Conservation (phyloP, 2,888 invertebrate genomes). For the Polymixis flavicincta region DNA sequence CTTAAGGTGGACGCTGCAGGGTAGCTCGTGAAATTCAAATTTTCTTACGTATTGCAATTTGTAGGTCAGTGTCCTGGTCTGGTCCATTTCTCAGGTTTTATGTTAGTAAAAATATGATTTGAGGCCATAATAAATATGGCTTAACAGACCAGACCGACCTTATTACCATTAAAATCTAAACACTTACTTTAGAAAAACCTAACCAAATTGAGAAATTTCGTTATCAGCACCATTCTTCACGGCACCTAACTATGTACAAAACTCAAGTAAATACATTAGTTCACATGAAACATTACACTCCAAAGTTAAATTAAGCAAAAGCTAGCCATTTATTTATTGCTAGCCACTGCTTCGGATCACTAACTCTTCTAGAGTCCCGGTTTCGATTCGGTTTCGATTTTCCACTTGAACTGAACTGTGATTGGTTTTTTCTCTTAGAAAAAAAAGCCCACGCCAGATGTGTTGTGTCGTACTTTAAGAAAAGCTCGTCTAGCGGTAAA, state of each 20-base stretch:
- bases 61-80: too few species aligned
- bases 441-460: background rate
- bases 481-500: background rate
- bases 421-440: slow-evolving; percentile 33
- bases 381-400: slow-evolving; percentile 46
- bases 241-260: background rate
- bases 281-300: slow-evolving; percentile 10
- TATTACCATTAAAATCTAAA: too few species aligned
- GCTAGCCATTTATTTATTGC: slow-evolving; percentile 32
- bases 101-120: too few species aligned
- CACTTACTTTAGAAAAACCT: background rate
- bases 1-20: too few species aligned
- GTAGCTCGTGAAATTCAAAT: too few species aligned
- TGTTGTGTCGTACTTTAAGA: background rate
- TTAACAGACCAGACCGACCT: background rate
- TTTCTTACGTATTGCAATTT: too few species aligned
- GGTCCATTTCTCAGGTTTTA: too few species aligned
- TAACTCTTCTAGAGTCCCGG: slow-evolving; percentile 30
- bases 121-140: too few species aligned
- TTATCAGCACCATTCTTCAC: background rate
- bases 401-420: slow-evolving; percentile 37
- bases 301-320: slow-evolving; percentile 38
- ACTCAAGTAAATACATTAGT: background rate
- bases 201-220: background rate
- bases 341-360: slow-evolving; percentile 28